Conservation (phyloP, 2,113 vertebrate species). For the Burhinus bistriatus region DNA sequence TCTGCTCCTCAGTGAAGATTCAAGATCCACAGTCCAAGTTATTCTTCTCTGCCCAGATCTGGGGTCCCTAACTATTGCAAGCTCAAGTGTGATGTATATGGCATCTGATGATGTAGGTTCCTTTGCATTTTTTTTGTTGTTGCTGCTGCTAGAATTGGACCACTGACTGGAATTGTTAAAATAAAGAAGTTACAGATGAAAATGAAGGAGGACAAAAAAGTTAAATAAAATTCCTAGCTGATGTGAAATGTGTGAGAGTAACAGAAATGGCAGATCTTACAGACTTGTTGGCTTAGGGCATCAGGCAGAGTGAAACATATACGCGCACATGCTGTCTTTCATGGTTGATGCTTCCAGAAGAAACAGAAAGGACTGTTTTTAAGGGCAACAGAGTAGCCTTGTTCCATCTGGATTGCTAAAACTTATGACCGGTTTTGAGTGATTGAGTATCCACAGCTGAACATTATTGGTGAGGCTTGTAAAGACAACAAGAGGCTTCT, state of each 20-base stretch:
- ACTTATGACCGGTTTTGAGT: neutral
- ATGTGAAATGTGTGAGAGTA: neutral
- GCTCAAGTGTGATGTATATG: neutral
- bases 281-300: neutral
- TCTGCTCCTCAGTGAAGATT: neutral
- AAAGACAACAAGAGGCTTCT: neutral
- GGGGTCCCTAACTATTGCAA: neutral
- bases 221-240: neutral
- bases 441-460: neutral
- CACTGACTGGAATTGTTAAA: neutral
- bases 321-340: neutral
- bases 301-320: neutral
- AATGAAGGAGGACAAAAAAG: neutral
- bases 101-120: neutral
- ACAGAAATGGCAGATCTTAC: neutral
- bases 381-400: neutral
- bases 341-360: neutral
- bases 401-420: neutral
- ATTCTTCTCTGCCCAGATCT: neutral
- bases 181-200: neutral
- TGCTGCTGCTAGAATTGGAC: neutral
- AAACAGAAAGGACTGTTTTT: neutral
- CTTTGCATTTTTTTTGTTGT: neutral
- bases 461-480: neutral
- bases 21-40: neutral